Evolutionary conservation across 2,888 invertebrate genomes (phyloP), one percentile per base, ranked within the genome.

Genomic region (Drosophila neotestacea): DNA sequence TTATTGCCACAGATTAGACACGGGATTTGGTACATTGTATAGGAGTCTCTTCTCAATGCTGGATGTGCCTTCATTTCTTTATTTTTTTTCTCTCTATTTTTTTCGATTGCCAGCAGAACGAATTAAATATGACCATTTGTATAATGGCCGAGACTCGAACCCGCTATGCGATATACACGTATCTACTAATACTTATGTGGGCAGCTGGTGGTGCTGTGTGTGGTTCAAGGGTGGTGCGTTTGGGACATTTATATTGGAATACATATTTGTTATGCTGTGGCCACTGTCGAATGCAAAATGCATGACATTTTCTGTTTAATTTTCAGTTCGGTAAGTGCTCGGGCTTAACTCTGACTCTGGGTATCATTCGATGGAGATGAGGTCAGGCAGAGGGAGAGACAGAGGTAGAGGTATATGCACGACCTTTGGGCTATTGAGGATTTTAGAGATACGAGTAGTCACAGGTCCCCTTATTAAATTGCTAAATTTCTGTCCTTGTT

Each of bases 1-100:
- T 89, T 89, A 90, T 89, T 90, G 88, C 88, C 82, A 73, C 78
- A 90, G 89, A 90, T 89, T 89, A 90, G 86, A 86, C 76, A 90
- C 88, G 90, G 90, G 87, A 90, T 83, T 89, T 85, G 79, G 71
- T 81, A 73, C 68, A 72, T 58, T 77, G 59, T 70, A 63, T 64
- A 41, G 52, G 22, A 41, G 30, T 36, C 22, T 39, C 52, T 32
- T 11, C 36, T 51, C 46, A 34, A 34, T 60, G 42, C 38, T 27
- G 47, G 47, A 54, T 61, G 56, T 56, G 46, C 51, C 63, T 65
- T 65, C 55, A 42, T 56, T 60, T 64, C 61, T 62, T 54, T 13
- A 22, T 42, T 58, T 41, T 42, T 34, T 16, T 13, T 52, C 28
- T 34, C 13, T 38, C 52, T 46, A 32, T 41, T 42, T 56, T 77